Evolutionary conservation across 2,888 invertebrate species (phyloP), one percentile per base, ranked within the genome.

Genomic region (Hydroisotoma schaefferi): DNA sequence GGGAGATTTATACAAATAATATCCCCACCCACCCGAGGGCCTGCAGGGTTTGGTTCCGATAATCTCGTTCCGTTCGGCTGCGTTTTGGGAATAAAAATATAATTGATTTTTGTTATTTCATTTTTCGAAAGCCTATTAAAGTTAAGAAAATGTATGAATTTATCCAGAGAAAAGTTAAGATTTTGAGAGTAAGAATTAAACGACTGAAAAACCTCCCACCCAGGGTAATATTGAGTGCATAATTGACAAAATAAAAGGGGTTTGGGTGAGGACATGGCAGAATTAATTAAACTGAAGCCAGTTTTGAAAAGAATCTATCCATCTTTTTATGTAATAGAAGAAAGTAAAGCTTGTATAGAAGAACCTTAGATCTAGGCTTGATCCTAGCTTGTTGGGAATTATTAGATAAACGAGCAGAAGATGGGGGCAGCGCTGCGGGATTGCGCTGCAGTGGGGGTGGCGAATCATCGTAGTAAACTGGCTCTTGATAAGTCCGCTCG

Each of bases 391-490:
- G 5, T 51, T 25, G 53, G 2, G 5, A 15, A 26, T 23, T 46
- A 28, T 28, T 43, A 2, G n/a, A 5, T 40, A 23, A 63, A 64
- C 66, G 61, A 63, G 67, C 43, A 15, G 40, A 40, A 5, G 5
- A 20, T 8, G n/a, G 5, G 8, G 23, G 53, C 25, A 53, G 47
- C 25, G 51, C 2, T 6, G 15, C 26, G 12, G 46, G 18, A 23
- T 37, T 37, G 25, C 57, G 46, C 20, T 57, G 55, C 25, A 38
- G 29, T 28, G 57, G 57, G 44, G 65, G 60, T 23, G 65, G 51
- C 5, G 55, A 38, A 43, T 62, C 62, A 20, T 65, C 62, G 44
- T 65, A 62, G 28, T 57, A 60, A 40, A 15, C 40, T 20, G 40
- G 48, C 33, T 55, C 57, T 46, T 51, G 53, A 33, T 53, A 57